Conservation (phyloP, 2,113 vertebrate species). For the Morone saxatilis region DNA sequence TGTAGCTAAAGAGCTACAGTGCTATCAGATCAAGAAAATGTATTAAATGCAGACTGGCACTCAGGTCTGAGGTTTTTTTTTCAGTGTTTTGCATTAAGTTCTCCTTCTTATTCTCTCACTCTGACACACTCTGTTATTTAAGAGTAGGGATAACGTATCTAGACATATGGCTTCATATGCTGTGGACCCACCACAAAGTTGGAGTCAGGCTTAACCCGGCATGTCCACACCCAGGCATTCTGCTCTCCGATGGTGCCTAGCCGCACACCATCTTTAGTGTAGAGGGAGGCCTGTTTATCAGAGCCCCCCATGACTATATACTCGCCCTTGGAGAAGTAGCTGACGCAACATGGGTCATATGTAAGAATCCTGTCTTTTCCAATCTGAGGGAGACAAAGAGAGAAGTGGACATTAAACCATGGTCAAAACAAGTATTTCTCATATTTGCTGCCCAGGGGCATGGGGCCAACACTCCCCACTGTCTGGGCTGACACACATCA, state of each 20-base stretch:
- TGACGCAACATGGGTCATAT: conserved; percentile 97
- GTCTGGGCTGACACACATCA: conserved; percentile 68
- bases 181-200: conserved; percentile 93
- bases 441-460: conserved; percentile 52
- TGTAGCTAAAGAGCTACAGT: neutral
- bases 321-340: conserved; percentile 97
- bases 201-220: conserved; percentile 95
- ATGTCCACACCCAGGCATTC: conserved; percentile 96
- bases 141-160: conserved; percentile 12
- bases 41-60: conserved; percentile 22
- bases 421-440: conserved; percentile 46
- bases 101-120: conserved; percentile 4
- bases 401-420: conserved; percentile 42
- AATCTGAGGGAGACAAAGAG: conserved; percentile 83
- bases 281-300: conserved; percentile 95
- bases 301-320: conserved; percentile 96
- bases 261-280: conserved; percentile 95
- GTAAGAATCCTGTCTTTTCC: conserved; percentile 92
- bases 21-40: conserved; percentile 36
- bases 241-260: conserved; percentile 93
- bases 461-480: conserved; percentile 44
- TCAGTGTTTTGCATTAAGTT: conserved; percentile 12
- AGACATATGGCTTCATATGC: conserved; percentile 27
- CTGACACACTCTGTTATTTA: conserved; percentile 16
- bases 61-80: conserved; percentile 13